Base-by-base conservation (phyloP, 2,113 vertebrate genomes). In the Micromys minutus region DNA sequence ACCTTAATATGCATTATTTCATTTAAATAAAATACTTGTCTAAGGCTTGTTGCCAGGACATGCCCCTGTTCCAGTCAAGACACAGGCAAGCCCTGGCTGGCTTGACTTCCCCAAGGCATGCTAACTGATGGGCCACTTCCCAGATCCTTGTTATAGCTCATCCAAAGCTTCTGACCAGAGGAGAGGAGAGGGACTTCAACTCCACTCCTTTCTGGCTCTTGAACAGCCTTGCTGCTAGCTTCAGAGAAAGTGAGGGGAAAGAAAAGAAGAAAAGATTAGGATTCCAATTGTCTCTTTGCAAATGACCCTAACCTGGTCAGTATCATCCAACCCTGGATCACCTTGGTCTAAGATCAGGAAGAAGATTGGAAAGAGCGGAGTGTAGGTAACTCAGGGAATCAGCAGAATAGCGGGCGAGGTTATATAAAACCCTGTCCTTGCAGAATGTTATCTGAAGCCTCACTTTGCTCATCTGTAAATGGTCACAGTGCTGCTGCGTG, bases 1-100 rank as follows among this genome's bases (percentile, higher is more conserved):
- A 52, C 75, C 47, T 89, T 79, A 89, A 69, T 6, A 45, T 24
- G 47, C 57, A 59, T 61, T 94, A 42, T 67, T 94, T 57, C 31
- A 59, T 65, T 92, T 67, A 61, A 93, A 90, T 57, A 92, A 95
- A 67, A 80, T 47, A 36, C 55, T 34, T 93, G 92, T 61, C 47
- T 87, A 83, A 67, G 34, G 10, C 63, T 61, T 74, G 69, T 72
- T 80, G 79, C 87, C 69, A 65, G 12, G 36, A 63, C 12, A 22
- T 26, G 85, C 3, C 47, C 76, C n/a, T 22, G 4, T 36, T 72
- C 34, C 59, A 11, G 80, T 6, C 57, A 85, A 75, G 57, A 57
- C 12, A 47, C n/a, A 87, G 34, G 63, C 36, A 77, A 67, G 55
- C 50, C 21, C 8, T 16, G 55, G 65, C 74, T 45, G 67, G 75